Percentiles rank a stretch among this genome's conserved stretches.
Evolutionary conservation across 2,113 vertebrate genomes (phyloP).

Genomic region (Sisor rabdophorus): DNA sequence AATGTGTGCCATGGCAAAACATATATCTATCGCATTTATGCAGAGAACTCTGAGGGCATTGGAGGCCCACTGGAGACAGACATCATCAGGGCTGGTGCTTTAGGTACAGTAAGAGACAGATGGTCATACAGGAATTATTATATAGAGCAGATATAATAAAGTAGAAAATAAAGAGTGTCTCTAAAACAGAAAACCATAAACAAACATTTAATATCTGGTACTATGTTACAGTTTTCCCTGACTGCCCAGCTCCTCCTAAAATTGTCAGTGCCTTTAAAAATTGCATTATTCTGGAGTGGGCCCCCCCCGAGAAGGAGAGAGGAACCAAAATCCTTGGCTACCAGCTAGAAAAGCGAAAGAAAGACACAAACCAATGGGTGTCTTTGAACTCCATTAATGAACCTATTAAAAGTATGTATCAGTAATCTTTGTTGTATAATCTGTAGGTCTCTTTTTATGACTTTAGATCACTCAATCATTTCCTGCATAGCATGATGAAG

Average conservation of each 20-base stretch:
- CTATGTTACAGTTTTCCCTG: constrained; percentile 66
- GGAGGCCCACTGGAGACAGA: constrained; percentile 74
- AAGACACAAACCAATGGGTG: constrained; percentile 75
- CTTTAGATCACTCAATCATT: background rate
- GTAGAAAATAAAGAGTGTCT: background rate
- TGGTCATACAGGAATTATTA: too few relatives aligned
- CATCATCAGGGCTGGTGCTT: constrained; percentile 72
- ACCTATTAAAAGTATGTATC: constrained; percentile 68
- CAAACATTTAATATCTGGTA: background rate
- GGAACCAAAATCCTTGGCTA: constrained; percentile 75
- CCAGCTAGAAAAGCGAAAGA: constrained; percentile 78
- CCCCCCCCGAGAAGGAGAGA: constrained; percentile 65
- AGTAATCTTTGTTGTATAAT: background rate
- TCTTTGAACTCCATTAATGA: constrained; percentile 63
- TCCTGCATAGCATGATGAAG: background rate
- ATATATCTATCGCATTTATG: constrained; percentile 79
- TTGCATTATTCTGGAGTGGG: constrained; percentile 75
- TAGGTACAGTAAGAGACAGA: constrained; percentile 66
- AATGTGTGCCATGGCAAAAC: constrained; percentile 73
- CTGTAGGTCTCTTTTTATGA: background rate
- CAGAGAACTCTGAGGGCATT: constrained; percentile 73
- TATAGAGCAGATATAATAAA: background rate
- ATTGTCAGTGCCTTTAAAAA: constrained; percentile 70
- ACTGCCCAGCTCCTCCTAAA: constrained; percentile 72
- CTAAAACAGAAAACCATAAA: background rate